These are phyloP conservation scores for Furcula furcula DNA, from an alignment of 2,888 invertebrate genomes.

Conservation along the genomic window DNA sequence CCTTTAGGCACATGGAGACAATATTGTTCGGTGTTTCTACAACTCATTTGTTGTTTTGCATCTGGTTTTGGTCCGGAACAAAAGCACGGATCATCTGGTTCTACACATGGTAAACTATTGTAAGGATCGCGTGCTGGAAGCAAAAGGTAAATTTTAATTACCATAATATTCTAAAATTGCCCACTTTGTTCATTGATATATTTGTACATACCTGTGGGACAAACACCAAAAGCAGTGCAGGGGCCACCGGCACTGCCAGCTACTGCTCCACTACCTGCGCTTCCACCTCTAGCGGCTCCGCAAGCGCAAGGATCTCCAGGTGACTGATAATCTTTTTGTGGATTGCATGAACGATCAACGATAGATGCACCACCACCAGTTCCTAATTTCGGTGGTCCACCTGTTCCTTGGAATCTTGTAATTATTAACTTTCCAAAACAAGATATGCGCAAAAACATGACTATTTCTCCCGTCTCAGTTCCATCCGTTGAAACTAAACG, in stretches of 20 bases:
- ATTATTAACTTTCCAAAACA: conserved; percentile 85
- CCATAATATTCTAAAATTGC: background rate
- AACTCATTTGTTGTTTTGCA: conserved; percentile 51
- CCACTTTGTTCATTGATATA: background rate
- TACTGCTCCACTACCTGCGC: conserved; percentile 16
- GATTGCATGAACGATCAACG: conserved; percentile 63
- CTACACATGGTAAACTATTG: conserved; percentile 62
- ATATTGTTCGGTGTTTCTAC: conserved; percentile 68
- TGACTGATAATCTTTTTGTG: conserved; percentile 52
- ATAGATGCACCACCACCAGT: conserved; percentile 35
- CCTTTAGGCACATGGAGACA: conserved; percentile 75
- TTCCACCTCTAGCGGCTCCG: conserved; percentile 42
- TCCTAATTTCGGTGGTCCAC: conserved; percentile 48
- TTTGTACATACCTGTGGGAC: conserved; percentile 45
- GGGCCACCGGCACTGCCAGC: conserved; percentile 15
- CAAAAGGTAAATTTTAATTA: no score
- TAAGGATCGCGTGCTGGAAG: conserved; percentile 51
- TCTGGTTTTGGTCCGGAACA: conserved; percentile 60
- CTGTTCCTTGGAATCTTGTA: conserved; percentile 83
- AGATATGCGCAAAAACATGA: conserved; percentile 84
- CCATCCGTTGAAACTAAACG: conserved; percentile 75
- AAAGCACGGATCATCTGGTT: conserved; percentile 64
- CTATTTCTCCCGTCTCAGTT: conserved; percentile 78
- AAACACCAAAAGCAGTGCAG: conserved; percentile 36
- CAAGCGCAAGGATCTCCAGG: conserved; percentile 61